Base-by-base conservation (phyloP, 2,888 invertebrate genomes). In the Drosophila paramelanica region DNA sequence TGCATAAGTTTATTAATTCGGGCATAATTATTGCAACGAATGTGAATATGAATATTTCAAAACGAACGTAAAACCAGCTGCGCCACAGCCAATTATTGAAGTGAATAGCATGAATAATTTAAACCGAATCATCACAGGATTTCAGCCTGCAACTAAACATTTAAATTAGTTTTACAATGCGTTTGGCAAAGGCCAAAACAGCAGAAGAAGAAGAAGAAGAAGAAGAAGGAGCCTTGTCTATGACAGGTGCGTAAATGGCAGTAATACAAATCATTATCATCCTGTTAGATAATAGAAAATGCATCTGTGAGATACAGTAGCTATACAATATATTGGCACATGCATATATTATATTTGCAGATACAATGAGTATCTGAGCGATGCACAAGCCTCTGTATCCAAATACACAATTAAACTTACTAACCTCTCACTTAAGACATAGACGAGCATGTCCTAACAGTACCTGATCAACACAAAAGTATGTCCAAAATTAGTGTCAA, bases 1-100 rank as follows among this genome's bases (percentile, higher is more conserved):
- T 39, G 39, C 39, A 4, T 14, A 7, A 20, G 11, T 20, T 17
- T 20, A 5, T n/a, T 20, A 14, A 13, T 33, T 33, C 25, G 5
- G 14, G 42, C 27, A 31, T 42, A 42, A 53, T 65, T 65, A 51
- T 51, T 20, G 14, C 14, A 13, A 27, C 27, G 52, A 41, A 62
- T 25, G 1, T 17, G 17, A 41, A 20, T 14, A 14, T 46, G 31
- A 41, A 46, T 52, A 14, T 52, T 36, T 36, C 17, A 11, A n/a
- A 6, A 13, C 14, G 10, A 17, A 43, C 17, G 17, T 4, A 17
- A 17, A 41, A 41, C 14, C 1, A 17, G 43, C 5, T 13, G 13
- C 3, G 5, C 10, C 13, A 13, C 2, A 43, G 20, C 43, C 6
- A 43, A 23, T 52, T 59, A 43, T 52, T 8, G n/a, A 38, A 36